Evolutionary conservation across 2,113 vertebrate species (phyloP), one percentile per base, ranked within the genome.

Genomic region (Phocoena sinus): DNA sequence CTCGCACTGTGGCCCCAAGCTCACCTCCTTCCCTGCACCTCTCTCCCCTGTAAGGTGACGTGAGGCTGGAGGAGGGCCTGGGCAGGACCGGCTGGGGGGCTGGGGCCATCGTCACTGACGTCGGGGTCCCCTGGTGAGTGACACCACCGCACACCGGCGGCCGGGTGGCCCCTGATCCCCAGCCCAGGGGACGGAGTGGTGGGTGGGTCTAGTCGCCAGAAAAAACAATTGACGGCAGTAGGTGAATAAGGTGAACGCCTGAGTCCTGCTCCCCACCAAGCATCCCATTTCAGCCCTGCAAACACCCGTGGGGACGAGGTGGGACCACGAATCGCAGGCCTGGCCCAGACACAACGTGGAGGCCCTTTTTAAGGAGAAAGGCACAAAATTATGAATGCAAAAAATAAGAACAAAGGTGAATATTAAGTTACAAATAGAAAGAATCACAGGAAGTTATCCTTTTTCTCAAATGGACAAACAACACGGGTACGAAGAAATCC

Each of bases 71-170:
- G 8, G 0, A 0, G 15, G 11, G 26, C 33, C 8, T 0, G 5
- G 33, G 58, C 44, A 41, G 67, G n/a, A 36, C 25, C 0, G 3
- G 53, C 31, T 23, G 1, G 12, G 14, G 47, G 33, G 8, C 20
- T 41, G n/a, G 3, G 70, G 38, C 33, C 67, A 53, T 1, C 6
- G 44, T 18, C 44, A 58, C 31, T 38, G 47, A 68, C 0, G 2
- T 41, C 9, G 2, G 81, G 81, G 60, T 8, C 8, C 91, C 41
- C 44, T 0, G 12, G 23, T 12, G 38, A 4, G 14, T 5, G 20
- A 58, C 2, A n/a, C 17, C 11, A 0, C 36, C 0, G 1, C n/a
- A 0, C 1, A 33, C 31, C 7, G 20, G 10, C 0, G 0, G 58
- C 38, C 85, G 4, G 36, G 8, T 8, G 4, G 5, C 87, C 33